Conservation (phyloP, 2,113 vertebrate species). For the Cryptotis parvus region DNA sequence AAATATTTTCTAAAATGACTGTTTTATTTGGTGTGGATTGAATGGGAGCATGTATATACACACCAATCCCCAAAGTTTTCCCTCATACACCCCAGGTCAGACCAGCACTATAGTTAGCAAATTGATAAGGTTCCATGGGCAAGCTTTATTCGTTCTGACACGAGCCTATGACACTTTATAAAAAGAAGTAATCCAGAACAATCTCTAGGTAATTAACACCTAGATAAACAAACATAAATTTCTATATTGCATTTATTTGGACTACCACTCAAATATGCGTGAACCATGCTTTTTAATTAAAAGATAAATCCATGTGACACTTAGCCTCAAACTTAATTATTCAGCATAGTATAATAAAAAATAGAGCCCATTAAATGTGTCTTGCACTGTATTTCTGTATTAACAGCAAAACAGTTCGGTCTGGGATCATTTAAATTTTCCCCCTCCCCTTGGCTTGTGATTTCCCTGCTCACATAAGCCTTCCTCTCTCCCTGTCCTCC, state of each 20-base stretch:
- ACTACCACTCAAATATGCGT: slow-evolving; percentile 99
- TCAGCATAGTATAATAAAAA: slow-evolving; percentile 99
- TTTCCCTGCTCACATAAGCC: slow-evolving; percentile 83
- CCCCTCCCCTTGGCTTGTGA: slow-evolving; percentile 86
- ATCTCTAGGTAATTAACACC: slow-evolving; percentile 99
- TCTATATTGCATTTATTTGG: slow-evolving; percentile 99
- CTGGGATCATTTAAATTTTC: slow-evolving; percentile 97
- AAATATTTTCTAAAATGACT: slow-evolving; percentile 86
- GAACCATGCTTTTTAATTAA: slow-evolving; percentile 99
- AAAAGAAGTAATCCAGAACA: slow-evolving; percentile 97
- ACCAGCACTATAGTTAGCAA: slow-evolving; percentile 87
- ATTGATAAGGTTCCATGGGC: slow-evolving; percentile 93
- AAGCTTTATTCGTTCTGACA: slow-evolving; percentile 96
- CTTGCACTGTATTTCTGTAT: slow-evolving; percentile 99
- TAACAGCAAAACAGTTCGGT: slow-evolving; percentile 98
- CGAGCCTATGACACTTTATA: slow-evolving; percentile 94
- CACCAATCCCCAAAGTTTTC: slow-evolving; percentile 84
- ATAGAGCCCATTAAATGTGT: slow-evolving; percentile 99
- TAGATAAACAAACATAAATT: slow-evolving; percentile 99
- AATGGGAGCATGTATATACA: slow-evolving; percentile 69
- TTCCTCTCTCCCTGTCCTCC: not conserved
- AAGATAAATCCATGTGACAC: slow-evolving; percentile 99
- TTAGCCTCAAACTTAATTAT: slow-evolving; percentile 99
- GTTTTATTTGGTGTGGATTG: slow-evolving; percentile 81
- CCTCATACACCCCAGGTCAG: slow-evolving; percentile 83